These are phyloP conservation scores for Acanthosepion lycidas DNA, from an alignment of 2,888 invertebrate genomes.

Conservation along the genomic window DNA sequence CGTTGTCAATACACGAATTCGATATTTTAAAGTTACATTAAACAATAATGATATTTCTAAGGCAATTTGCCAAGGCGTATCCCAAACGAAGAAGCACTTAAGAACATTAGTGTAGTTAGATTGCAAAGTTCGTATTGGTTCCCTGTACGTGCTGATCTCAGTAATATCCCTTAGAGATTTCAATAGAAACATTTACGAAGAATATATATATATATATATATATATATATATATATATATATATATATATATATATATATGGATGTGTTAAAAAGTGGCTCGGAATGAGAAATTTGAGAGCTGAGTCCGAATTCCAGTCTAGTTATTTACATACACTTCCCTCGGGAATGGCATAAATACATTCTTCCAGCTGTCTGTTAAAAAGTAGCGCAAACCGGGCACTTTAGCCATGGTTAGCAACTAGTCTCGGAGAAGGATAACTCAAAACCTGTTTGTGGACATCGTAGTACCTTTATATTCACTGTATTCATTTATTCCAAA, in stretches of 20 bases:
- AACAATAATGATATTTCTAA: not conserved
- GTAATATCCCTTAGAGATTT: not conserved
- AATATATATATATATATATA: not conserved
- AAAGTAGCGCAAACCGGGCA: no score
- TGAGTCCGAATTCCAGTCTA: no score
- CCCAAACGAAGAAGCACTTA: not conserved
- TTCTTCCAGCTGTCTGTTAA: no score
- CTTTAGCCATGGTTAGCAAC: no score
- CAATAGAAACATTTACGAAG: not conserved
- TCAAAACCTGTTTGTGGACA: no score
- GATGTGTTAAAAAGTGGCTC: no score
- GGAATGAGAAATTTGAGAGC: no score
- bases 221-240: conserved; percentile 2
- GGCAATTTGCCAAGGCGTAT: not conserved
- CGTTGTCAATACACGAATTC: not conserved
- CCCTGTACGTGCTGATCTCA: not conserved
- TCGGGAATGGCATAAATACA: no score
- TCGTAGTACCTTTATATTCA: no score
- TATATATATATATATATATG: not conserved
- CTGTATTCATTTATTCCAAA: no score
- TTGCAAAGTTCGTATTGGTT: not conserved
- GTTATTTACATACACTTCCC: no score
- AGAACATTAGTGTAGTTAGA: not conserved
- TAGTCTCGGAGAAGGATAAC: no score
- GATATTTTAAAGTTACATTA: conserved; percentile 11